Evolutionary conservation across 2,797 vertebrate genomes (phyloP), one percentile per base, ranked within the genome.

Genomic region (Alfaro cultratus): DNA sequence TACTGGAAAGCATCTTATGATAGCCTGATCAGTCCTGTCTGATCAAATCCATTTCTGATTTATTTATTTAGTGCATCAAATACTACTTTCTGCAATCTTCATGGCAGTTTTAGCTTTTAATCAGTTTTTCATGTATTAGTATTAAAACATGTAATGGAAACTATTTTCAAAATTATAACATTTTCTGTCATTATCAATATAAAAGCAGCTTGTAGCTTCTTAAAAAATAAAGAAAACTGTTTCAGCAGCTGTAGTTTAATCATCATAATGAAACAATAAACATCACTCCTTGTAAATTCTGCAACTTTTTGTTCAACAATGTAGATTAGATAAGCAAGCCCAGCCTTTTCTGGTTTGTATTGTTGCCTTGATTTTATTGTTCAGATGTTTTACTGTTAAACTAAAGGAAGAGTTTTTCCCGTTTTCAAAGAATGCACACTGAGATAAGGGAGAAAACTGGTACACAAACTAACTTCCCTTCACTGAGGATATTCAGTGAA

Each of bases 401-500:
- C 41, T 36, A 31, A 29, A 43, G 3, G 26, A 3, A 67, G 29
- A 45, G 34, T 13, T 36, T 29, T 6, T 71, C 16, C 47, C 1
- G 2, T 43, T 51, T 36, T 45, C 9, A 72, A 73, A 46, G 60
- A 57, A 57, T n/a, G 31, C 23, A 72, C 51, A 6, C 49, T 21
- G n/a, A 70, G 67, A 34, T 53, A 36, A 67, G 36, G 51, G 29
- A 36, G 43, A 72, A 73, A 46, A 45, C 39, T 6, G 10, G 41
- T 76, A 76, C 51, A 80, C 62, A 78, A 79, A 67, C 26, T 80
- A 67, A 60, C n/a, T 73, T 29, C 72, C 21, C 45, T 55, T 46
- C 47, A 49, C 49, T 26, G 78, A 78, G 55, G 60, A 83, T 53
- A 83, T 53, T 60, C 46, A 53, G 73, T 73, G 45, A 39, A 81